Conservation (phyloP, 2,888 invertebrate species). For the Hyposoter didymator region DNA sequence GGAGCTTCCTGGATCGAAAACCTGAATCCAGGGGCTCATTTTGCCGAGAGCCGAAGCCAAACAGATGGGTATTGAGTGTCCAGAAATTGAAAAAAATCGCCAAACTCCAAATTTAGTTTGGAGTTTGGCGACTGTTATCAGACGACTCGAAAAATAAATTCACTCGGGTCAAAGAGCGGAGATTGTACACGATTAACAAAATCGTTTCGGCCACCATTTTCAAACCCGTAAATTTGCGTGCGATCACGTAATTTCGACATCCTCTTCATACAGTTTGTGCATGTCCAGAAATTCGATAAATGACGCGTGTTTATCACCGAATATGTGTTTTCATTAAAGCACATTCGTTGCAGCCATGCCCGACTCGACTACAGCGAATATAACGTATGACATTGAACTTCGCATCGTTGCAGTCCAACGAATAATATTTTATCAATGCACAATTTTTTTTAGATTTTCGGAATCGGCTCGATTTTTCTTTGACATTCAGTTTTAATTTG, state of each 20-base stretch:
- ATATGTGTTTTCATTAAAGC: background rate
- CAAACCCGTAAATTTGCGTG: background rate
- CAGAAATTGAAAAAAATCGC: background rate
- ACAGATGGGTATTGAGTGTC: background rate
- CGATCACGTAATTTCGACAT: background rate
- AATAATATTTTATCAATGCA: too few relatives aligned
- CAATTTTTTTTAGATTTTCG: too few relatives aligned
- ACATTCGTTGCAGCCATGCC: background rate
- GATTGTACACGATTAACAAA: background rate
- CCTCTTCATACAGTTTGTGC: background rate
- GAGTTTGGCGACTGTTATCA: too few relatives aligned
- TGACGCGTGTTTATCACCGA: background rate
- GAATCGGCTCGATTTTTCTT: too few relatives aligned
- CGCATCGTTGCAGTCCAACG: too few relatives aligned
- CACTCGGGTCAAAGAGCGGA: background rate
- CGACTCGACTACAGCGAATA: background rate
- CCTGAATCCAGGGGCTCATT: too few relatives aligned
- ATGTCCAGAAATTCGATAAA: background rate
- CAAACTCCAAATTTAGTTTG: background rate
- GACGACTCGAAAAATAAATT: background rate
- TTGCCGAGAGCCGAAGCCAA: background rate
- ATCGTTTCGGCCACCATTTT: background rate
- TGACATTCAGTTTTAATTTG: too few relatives aligned
- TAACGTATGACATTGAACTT: background rate
- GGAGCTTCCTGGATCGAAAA: too few relatives aligned